Conservation (phyloP, 2,888 invertebrate genomes). For the Archaeoteleia sp. region DNA sequence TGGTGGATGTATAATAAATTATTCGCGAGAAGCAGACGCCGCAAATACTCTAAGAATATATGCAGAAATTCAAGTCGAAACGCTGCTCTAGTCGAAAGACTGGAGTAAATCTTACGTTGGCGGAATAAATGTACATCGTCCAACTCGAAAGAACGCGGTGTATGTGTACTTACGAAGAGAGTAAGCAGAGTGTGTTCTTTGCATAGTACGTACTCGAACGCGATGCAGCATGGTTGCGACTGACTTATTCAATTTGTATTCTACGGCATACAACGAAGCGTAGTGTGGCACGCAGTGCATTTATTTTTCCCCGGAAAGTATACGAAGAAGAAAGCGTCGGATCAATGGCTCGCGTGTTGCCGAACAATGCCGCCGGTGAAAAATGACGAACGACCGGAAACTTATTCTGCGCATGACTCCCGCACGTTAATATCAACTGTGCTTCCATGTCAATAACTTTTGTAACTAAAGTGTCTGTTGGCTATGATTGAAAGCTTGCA, state of each 20-base stretch:
- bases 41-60: constrained; percentile 39
- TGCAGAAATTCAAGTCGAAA: constrained; percentile 40
- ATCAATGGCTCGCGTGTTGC: constrained; percentile 43
- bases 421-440: constrained; percentile 31
- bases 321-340: constrained; percentile 31
- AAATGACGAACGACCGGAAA: constrained; percentile 43
- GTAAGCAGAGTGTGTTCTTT: constrained; percentile 39
- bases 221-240: constrained; percentile 35
- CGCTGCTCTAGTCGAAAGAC: constrained; percentile 32
- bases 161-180: constrained; percentile 41
- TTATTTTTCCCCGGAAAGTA: constrained; percentile 37
- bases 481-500: constrained; percentile 27
- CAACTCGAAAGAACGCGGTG: constrained; percentile 38
- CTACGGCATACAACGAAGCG: constrained; percentile 31
- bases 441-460: constrained; percentile 40
- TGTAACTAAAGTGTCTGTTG: constrained; percentile 30
- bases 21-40: constrained; percentile 29
- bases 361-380: constrained; percentile 35
- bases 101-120: constrained; percentile 48
- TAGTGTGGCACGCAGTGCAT: constrained; percentile 31
- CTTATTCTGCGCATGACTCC: constrained; percentile 41
- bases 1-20: constrained; percentile 31
- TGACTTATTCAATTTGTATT: constrained; percentile 53
- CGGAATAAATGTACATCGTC: constrained; percentile 44
- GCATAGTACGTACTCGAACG: constrained; percentile 32